Evolutionary conservation across 2,797 vertebrate species (phyloP), one percentile per base, ranked within the genome.

Genomic region (Bradypus variegatus): DNA sequence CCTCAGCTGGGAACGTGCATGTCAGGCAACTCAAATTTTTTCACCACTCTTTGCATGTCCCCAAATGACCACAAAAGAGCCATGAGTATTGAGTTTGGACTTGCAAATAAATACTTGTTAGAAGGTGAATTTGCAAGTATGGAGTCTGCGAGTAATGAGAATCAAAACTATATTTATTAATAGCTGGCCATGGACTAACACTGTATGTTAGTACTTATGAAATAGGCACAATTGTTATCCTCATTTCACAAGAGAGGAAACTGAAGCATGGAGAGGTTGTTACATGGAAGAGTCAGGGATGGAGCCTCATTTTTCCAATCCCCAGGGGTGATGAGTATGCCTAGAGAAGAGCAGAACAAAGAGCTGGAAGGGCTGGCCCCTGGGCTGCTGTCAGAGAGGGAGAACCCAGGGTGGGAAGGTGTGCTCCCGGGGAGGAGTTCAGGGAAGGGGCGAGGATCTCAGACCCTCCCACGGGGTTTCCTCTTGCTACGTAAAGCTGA

Each of bases 191-290:
- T 31, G 12, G 75, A 83, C 78, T 25, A 31, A 31, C 27, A 36
- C 62, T 83, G 11, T 3, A 41, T 33, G 5, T 36, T 33, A 53
- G 33, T 58, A 6, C 55, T 6, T 77, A 18, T 3, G 60, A 77
- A 29, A 27, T 58, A 78, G 89, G 29, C 6, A 36, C 6, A 36
- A n/a, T 60, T 31, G 29, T 38, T 64, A 25, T 8, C 27, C 25
- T 87, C 58, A 48, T 79, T 72, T 86, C n/a, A 83, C 12, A 67
- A 88, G 50, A 67, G 70, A 91, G 36, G 23, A 65, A 60, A 58
- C 23, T 36, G 79, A 93, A 50, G 58, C 70, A 53, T 9, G 19
- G 76, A 89, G 55, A 55, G n/a, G 76, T n/a, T 8, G 18, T 79
- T 76, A 25, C 38, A 19, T 4, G 45, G 72, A 4, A 0, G 53